Base-by-base conservation (phyloP, 2,113 vertebrate genomes). In the Centropristis striata region DNA sequence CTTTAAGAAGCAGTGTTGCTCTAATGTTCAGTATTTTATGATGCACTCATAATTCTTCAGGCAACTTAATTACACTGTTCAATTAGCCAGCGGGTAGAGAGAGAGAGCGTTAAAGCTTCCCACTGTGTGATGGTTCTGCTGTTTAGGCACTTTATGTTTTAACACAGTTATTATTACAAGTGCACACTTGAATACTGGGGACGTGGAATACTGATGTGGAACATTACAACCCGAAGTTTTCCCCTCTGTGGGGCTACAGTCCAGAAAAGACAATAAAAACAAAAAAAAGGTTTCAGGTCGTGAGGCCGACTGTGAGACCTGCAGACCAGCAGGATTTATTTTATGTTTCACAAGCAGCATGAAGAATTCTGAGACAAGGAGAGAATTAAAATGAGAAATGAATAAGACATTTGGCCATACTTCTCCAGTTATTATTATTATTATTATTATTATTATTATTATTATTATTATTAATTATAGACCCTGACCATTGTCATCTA, bases 271-370 rank as follows among this genome's bases (percentile, higher is more conserved):
- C 51, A n/a, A n/a, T n/a, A n/a, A n/a, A n/a, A n/a, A n/a, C n/a
- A n/a, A n/a, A 61, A 65, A 53, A 59, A 37, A 46, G 6, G 11
- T 71, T 63, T 46, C 18, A 44, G 66, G 32, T 75, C 66, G 79
- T 39, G 47, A 66, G 71, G 65, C 71, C 60, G 20, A 57, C 49
- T 15, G 20, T 79, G 23, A 80, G 32, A 32, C 59, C 27, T 6
- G 32, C 37, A 50, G 63, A 71, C 47, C 51, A 47, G 59, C 6
- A 8, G 28, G 64, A 74, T 60, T 49, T n/a, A 71, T 25, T 65
- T 47, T 60, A 21, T 73, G 41, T 59, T 78, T 73, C 57, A 77
- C 25, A 55, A 75, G 47, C 51, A 86, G 64, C 46, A n/a, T 50
- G 36, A 65, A 27, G 39, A 54, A 70, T 44, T 61, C 7, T 18